Conservation (phyloP, 2,113 vertebrate genomes). For the Pica pica region DNA sequence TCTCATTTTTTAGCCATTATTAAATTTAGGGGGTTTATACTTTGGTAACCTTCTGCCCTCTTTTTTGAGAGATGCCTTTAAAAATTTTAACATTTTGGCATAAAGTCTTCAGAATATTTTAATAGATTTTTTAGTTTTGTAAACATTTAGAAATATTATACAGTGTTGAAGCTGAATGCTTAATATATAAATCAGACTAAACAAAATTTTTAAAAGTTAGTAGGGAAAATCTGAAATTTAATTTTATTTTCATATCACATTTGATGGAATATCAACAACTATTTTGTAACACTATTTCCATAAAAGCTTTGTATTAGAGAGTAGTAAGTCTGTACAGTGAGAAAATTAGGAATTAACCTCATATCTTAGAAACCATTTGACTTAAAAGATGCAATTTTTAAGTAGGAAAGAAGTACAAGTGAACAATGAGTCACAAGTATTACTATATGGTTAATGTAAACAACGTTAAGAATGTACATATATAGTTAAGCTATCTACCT, state of each 20-base stretch:
- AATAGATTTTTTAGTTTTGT: not conserved
- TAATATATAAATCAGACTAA: not conserved
- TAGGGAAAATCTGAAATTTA: not conserved
- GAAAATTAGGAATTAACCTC: not conserved
- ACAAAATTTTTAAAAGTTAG: not conserved
- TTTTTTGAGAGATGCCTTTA: not conserved
- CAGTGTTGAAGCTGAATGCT: not conserved
- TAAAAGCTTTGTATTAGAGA: not conserved
- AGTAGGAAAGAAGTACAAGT: not conserved
- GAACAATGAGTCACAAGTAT: not conserved
- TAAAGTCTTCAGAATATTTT: not conserved
- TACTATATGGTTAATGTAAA: not conserved
- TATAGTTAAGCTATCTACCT: not conserved
- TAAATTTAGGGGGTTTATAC: not conserved
- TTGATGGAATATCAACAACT: not conserved
- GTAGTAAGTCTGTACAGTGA: not conserved
- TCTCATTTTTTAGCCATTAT: not conserved
- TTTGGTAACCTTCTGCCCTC: not conserved
- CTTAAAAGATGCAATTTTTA: not conserved
- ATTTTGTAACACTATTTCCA: not conserved
- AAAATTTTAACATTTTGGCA: not conserved
- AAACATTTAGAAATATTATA: not conserved
- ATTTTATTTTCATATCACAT: not conserved
- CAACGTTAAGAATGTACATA: not conserved
- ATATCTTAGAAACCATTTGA: not conserved